A percentile compares a stretch with the other conserved stretches of the same genome.
phyloP scores from a whole-genome alignment of 1,140 invertebrate genomes.

The Drosophila quadrilineata region DNA sequence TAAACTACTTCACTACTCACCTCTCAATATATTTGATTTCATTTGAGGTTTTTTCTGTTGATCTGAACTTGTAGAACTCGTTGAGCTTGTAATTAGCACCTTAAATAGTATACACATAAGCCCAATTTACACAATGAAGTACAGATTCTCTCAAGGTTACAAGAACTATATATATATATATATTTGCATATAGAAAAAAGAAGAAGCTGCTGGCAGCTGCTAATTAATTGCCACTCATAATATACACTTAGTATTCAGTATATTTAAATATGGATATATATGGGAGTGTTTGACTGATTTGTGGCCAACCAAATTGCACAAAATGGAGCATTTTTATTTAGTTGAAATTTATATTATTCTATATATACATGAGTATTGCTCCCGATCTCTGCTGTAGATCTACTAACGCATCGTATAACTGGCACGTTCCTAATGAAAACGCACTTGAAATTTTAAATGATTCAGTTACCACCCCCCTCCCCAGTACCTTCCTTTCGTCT shows the following conservation, averaged over 20 bases:
- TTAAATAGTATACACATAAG: conserved; percentile 15
- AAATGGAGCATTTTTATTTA: conserved; percentile 15
- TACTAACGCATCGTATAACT: conserved; percentile 60
- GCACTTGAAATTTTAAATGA: conserved; percentile 63
- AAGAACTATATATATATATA: no score
- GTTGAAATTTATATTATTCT: conserved; percentile 30
- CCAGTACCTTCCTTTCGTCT: background rate
- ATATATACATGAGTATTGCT: no score
- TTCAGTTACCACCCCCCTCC: no score
- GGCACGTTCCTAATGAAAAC: conserved; percentile 62
- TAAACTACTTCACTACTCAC: no score
- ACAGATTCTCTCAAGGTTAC: conserved; percentile 41
- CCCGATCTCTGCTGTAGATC: conserved; percentile 53
- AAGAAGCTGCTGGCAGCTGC: conserved; percentile 39
- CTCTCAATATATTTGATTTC: background rate
- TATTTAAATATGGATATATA: no score
- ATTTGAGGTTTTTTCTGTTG: background rate
- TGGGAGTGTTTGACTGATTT: conserved; percentile 56
- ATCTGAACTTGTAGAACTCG: conserved; percentile 21
- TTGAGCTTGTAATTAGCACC: conserved; percentile 47
- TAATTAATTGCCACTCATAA: conserved; percentile 54
- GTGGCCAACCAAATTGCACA: conserved; percentile 20
- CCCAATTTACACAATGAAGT: conserved; percentile 42
- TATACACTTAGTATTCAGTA: conserved; percentile 1
- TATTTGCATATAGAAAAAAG: background rate